Evolutionary conservation across 1,140 invertebrate genomes (phyloP), one percentile per base, ranked within the genome.

Genomic region (Drosophila kohkoa): DNA sequence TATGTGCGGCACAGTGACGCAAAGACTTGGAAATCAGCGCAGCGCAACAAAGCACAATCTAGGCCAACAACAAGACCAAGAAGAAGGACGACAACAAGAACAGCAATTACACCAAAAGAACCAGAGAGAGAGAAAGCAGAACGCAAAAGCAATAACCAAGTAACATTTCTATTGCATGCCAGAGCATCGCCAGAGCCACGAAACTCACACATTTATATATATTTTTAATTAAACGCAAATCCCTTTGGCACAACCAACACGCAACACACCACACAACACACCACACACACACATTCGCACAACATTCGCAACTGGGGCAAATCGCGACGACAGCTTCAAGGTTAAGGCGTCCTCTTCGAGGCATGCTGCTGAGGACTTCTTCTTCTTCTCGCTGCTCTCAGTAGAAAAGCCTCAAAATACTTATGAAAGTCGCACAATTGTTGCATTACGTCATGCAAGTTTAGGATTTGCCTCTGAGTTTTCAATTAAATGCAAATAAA

Each of bases 181-280:
- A 43, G 35, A 82, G 52, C 78, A 69, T 79, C 51, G 79, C 82
- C 71, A 78, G 7, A 32, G 58, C 77, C 77, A 66, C 77, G 72
- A 83, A 60, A 81, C 75, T 75, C 65, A 58, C 43, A 70, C 59
- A 75, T 86, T 77, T 87, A 85, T 86, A 86, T 86, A 87, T 86
- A 82, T 82, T 86, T 86, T 86, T 86, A 86, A 86, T 86, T 86
- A 86, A 86, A 86, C 82, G 79, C 82, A 81, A 83, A 83, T 69
- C 83, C 80, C 85, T 87, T 86, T 88, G 72, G 66, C 72, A 70
- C 59, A 49, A 69, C 41, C 67, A 83, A 65, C 77, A 87, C 77
- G 83, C 83, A 80, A 83, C 75, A 66, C 83, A 68, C 66, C 62
- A 72, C 67, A 49, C 48, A 55, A 66, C 83, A 68, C 66, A 65